phyloP scores from a whole-genome alignment of 1,140 invertebrate species.

The Drosophila chauvacae region DNA sequence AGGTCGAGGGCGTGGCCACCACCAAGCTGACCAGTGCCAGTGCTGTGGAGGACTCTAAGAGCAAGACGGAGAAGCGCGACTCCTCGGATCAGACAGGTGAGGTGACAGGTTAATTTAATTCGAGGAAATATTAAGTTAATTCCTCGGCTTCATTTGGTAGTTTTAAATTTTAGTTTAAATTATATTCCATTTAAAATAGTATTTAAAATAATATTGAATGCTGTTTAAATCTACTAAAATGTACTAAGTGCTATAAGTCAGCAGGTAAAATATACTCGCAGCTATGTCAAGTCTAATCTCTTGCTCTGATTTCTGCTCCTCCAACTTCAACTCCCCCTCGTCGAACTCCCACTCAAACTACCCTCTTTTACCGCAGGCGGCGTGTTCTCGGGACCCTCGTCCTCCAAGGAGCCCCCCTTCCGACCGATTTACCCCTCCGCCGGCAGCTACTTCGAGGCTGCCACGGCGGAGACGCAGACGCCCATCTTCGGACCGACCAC shows the following conservation, averaged over 20 bases:
- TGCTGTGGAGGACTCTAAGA: constrained; percentile 55
- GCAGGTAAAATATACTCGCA: neutral
- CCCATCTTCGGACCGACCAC: constrained; percentile 67
- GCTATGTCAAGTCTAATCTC: neutral
- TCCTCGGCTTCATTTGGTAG: too few relatives aligned
- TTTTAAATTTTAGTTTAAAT: too few relatives aligned
- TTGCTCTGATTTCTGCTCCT: neutral
- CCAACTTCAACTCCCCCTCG: neutral
- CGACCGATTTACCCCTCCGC: constrained; percentile 49
- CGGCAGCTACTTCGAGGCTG: constrained; percentile 45
- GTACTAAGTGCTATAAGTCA: too few relatives aligned
- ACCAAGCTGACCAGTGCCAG: constrained; percentile 62
- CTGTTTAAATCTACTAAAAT: neutral
- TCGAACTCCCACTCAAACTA: neutral
- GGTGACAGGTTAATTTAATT: too few relatives aligned
- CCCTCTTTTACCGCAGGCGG: constrained; percentile 14
- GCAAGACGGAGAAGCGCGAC: constrained; percentile 73
- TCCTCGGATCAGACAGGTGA: constrained; percentile 74
- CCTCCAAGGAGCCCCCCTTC: constrained; percentile 53
- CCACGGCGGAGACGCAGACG: constrained; percentile 28
- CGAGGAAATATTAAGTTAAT: too few relatives aligned
- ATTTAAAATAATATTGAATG: neutral
- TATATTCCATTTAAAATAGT: too few relatives aligned
- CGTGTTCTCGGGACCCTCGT: constrained; percentile 27
- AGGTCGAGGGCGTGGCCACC: constrained; percentile 35